phyloP scores from a whole-genome alignment of 2,113 vertebrate species.

The Pseudorectes ferrugineus region DNA sequence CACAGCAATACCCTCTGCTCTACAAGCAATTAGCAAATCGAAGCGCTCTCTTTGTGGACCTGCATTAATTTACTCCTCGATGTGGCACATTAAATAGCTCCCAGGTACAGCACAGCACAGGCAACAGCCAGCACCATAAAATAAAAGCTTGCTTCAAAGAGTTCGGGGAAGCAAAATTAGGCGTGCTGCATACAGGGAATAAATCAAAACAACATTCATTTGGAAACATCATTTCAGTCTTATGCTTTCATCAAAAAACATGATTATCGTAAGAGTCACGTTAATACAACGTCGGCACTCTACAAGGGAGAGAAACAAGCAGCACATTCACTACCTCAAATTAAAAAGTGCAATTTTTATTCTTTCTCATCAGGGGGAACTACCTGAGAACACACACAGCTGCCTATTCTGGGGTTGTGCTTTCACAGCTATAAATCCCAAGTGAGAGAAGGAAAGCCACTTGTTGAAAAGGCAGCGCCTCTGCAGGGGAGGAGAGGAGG shows the following conservation, averaged over 20 bases:
- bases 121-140: neutral
- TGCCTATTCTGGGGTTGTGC: neutral
- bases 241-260: conserved; percentile 36
- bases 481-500: neutral
- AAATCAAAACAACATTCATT: conserved; percentile 50
- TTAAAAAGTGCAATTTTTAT: neutral
- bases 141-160: conserved; percentile 34
- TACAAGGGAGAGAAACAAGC: neutral
- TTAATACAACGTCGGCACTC: neutral
- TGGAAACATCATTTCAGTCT: conserved; percentile 35
- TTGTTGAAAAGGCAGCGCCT: neutral
- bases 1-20: conserved; percentile 16
- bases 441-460: neutral
- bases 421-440: neutral
- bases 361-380: neutral
- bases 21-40: conserved; percentile 57
- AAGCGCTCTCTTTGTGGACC: conserved; percentile 23
- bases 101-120: neutral
- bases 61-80: conserved; percentile 41
- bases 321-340: neutral
- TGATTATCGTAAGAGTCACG: neutral
- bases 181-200: neutral
- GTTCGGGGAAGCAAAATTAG: conserved; percentile 3
- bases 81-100: conserved; percentile 26
- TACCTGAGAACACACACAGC: neutral